Conservation (phyloP, 2,888 invertebrate species). For the Chalcosyrphus nemorum region DNA sequence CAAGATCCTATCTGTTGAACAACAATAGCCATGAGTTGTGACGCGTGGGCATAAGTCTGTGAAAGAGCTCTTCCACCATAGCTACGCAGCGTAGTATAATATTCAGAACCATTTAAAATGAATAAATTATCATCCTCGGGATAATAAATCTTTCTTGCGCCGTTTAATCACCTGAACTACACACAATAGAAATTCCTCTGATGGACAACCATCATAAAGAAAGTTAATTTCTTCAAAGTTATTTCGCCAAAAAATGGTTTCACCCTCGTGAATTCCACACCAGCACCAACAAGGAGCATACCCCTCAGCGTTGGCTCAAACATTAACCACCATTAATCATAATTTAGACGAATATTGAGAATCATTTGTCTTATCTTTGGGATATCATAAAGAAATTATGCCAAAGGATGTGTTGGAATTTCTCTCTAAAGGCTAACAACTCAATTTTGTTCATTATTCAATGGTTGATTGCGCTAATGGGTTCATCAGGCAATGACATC, state of each 20-base stretch:
- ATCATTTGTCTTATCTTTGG: constrained; percentile 42
- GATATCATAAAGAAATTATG: constrained; percentile 3
- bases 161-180: constrained; percentile 37
- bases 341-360: constrained; percentile 35
- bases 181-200: constrained; percentile 19
- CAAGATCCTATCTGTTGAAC: constrained; percentile 21
- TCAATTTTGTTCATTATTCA: constrained; percentile 39
- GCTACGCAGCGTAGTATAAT: background rate
- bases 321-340: constrained; percentile 45
- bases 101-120: constrained; percentile 33
- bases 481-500: background rate
- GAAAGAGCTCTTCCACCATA: background rate
- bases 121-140: constrained; percentile 41
- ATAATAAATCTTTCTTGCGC: constrained; percentile 46
- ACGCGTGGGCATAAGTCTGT: background rate
- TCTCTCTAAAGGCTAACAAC: constrained; percentile 19
- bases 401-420: constrained; percentile 10
- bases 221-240: constrained; percentile 33
- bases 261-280: background rate
- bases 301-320: background rate
- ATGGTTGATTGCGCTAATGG: constrained; percentile 11
- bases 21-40: constrained; percentile 6
- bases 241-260: background rate
- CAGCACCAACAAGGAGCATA: background rate
- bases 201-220: constrained; percentile 32